phyloP scores from a whole-genome alignment of 2,113 vertebrate species.

The Nipponia nippon region DNA sequence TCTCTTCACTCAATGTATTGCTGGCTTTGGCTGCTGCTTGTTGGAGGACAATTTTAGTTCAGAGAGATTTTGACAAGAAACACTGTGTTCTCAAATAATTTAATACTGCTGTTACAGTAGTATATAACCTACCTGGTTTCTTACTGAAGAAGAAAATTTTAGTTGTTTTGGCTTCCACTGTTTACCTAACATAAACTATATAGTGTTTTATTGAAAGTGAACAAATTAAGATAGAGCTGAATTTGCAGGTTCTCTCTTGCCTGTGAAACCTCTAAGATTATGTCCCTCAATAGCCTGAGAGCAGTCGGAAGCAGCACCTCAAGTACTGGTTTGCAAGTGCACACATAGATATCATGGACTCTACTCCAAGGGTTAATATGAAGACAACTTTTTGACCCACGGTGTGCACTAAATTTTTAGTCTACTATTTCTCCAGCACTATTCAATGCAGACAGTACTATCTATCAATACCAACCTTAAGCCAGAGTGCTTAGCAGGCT shows the following conservation, averaged over 20 bases:
- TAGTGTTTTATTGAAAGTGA: background rate
- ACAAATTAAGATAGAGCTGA: background rate
- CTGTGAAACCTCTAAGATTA: background rate
- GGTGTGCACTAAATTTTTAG: background rate
- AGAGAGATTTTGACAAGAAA: background rate
- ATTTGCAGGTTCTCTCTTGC: background rate
- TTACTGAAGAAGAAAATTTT: background rate
- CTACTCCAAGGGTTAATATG: background rate
- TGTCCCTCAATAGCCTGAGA: background rate
- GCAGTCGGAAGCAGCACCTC: background rate
- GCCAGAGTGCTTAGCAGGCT: background rate
- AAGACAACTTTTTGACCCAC: background rate
- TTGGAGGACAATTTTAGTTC: background rate
- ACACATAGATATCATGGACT: background rate
- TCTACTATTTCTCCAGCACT: background rate
- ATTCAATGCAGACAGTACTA: background rate
- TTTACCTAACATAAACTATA: background rate
- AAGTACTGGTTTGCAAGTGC: background rate
- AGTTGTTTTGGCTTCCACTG: background rate
- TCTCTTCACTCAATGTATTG: background rate
- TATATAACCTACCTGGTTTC: background rate
- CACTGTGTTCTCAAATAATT: background rate
- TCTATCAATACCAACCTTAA: background rate
- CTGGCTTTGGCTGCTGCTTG: background rate
- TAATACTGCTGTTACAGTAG: background rate